Evolutionary conservation across 2,888 invertebrate species (phyloP).

Genomic region (Drosophila diplacantha): DNA sequence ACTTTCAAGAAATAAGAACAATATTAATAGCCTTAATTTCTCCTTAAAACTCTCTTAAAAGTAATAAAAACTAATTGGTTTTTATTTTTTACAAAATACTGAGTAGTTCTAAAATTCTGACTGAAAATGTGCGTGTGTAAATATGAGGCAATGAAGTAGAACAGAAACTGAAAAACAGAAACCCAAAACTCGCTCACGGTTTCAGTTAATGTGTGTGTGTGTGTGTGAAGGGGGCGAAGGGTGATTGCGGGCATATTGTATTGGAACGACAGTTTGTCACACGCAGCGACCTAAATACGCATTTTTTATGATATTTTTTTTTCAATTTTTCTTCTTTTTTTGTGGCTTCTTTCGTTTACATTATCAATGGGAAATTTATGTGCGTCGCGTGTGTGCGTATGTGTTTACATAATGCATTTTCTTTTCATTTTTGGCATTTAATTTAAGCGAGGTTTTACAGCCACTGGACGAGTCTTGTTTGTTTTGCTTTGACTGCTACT

Average conservation of each 20-base stretch:
- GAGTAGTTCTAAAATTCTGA: not conserved
- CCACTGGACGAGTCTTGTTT: conserved; percentile 2
- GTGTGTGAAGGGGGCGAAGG: conserved; percentile 6
- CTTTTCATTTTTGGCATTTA: conserved; percentile 3
- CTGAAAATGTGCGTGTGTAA: conserved; percentile 19
- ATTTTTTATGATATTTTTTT: conserved; percentile 29
- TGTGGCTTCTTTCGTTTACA: conserved; percentile 38
- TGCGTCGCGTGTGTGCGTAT: conserved; percentile 1
- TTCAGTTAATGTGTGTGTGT: conserved; percentile 5
- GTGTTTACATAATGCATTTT: conserved; percentile 24
- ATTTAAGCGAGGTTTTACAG: conserved; percentile 24
- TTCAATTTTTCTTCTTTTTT: conserved; percentile 9
- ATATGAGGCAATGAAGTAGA: conserved; percentile 53
- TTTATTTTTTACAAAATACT: not conserved
- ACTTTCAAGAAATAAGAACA: not conserved
- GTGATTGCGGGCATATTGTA: conserved; percentile 29
- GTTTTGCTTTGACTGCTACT: conserved; percentile 16
- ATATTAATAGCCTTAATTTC: no score
- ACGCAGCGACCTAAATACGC: conserved; percentile 57
- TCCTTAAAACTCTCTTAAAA: not conserved
- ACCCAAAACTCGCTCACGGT: conserved; percentile 45
- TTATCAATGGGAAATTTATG: conserved; percentile 49
- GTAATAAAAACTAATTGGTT: not conserved
- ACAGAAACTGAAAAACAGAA: conserved; percentile 48
- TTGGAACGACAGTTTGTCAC: conserved; percentile 47